These are phyloP conservation scores for Babylonia areolata DNA, from an alignment of 1,140 invertebrate species.

Conservation along the genomic window DNA sequence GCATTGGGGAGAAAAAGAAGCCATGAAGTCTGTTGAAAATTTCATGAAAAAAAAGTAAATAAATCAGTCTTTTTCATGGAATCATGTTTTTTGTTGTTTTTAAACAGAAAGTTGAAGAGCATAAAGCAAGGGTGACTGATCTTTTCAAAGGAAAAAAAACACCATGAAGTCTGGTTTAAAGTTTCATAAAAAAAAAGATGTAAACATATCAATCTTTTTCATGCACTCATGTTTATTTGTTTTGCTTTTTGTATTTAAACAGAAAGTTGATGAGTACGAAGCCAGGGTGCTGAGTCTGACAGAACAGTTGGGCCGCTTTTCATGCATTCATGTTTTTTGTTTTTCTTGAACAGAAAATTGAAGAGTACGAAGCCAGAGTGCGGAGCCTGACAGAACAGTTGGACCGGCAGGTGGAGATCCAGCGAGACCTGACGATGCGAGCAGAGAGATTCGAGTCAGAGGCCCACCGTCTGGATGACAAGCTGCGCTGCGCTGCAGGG, in stretches of 20 bases:
- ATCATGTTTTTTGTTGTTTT: not conserved
- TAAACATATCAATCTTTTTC: too few species aligned
- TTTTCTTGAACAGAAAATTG: slow-evolving; percentile 60
- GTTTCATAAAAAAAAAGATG: too few species aligned
- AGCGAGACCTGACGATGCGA: slow-evolving; percentile 60
- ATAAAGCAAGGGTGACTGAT: too few species aligned
- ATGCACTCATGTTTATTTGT: slow-evolving; percentile 13
- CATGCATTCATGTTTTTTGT: slow-evolving; percentile 13
- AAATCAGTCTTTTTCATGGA: slow-evolving; percentile 20
- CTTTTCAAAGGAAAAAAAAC: too few species aligned
- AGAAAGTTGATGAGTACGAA: slow-evolving; percentile 69
- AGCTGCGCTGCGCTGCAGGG: slow-evolving; percentile 67
- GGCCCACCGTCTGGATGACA: slow-evolving; percentile 61
- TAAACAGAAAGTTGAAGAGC: too few species aligned
- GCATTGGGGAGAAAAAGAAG: too few species aligned
- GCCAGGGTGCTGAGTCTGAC: slow-evolving; percentile 67
- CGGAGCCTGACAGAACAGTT: slow-evolving; percentile 71
- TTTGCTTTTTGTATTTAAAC: too few species aligned
- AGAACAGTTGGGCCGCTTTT: slow-evolving; percentile 67
- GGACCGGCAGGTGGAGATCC: slow-evolving; percentile 68
- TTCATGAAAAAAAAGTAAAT: too few species aligned
- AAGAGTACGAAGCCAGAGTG: slow-evolving; percentile 68
- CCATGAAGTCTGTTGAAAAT: too few species aligned
- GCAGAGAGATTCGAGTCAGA: slow-evolving; percentile 67
- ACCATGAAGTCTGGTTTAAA: too few species aligned